Evolutionary conservation across 2,888 invertebrate species (phyloP), one percentile per base, ranked within the genome.

Genomic region (Crematogaster levior): DNA sequence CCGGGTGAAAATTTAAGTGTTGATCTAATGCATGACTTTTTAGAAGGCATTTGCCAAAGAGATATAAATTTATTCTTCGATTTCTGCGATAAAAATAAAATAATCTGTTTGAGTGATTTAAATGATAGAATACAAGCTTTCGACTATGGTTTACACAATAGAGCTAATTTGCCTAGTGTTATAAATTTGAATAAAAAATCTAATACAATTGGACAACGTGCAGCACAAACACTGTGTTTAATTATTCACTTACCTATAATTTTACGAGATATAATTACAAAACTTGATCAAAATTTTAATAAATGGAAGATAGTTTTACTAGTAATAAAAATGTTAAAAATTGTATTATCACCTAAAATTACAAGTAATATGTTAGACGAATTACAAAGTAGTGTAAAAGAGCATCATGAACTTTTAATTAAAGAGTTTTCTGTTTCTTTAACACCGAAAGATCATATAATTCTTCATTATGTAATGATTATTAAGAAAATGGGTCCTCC

Each of bases 11-110:
- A 74, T 15, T 63, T 75, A 15, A 84, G 70, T 51, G 68, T 83
- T 46, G 87, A 88, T 63, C 80, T 83, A 15, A 85, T 84, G 84
- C 85, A 86, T 60, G 85, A 87, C 37, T 72, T 86, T 9, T 66
- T 88, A 3, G 88, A 88, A 61, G 86, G 85, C 1, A 61, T 84
- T 58, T 73, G 70, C n/a, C 82, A 85, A 61, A 58, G 68, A 56
- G 84, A 81, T 58, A 43, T 88, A 21, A 85, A 88, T 81, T 65
- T 77, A 40, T 85, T 85, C 12, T n/a, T 79, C 15, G 1, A 15
- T n/a, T 84, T 82, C 82, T 51, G 72, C 12, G 51, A 82, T 9
- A n/a, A 81, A 70, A 27, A 21, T 5, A n/a, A 24, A 51, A n/a
- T 84, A 21, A 63, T 63, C 3, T 60, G 21, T 51, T 74, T 75